Conservation (phyloP, 2,888 invertebrate genomes). For the Creontiades dilutus region DNA sequence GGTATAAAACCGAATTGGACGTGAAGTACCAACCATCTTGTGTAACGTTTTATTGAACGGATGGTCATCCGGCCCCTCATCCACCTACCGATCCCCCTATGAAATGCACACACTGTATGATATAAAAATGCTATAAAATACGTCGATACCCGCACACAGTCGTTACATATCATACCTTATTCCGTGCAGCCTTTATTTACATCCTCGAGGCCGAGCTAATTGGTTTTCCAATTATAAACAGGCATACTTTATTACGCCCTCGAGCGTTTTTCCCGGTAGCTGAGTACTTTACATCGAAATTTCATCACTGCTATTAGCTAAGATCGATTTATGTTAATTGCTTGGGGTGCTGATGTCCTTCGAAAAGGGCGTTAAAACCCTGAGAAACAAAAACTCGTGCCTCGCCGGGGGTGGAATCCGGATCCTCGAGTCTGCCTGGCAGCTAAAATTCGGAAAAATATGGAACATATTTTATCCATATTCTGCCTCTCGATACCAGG, state of each 20-base stretch:
- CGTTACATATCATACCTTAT: neutral
- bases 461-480: too few relatives aligned
- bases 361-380: neutral
- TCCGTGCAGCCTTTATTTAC: neutral
- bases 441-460: too few relatives aligned
- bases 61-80: too few relatives aligned
- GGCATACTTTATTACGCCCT: neutral
- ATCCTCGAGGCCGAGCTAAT: neutral
- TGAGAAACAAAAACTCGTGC: neutral
- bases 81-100: too few relatives aligned
- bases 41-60: too few relatives aligned
- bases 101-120: too few relatives aligned
- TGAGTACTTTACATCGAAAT: neutral
- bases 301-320: neutral
- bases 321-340: conserved; percentile 18
- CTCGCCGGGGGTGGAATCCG: too few relatives aligned
- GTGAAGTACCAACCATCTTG: too few relatives aligned
- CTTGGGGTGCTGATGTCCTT: neutral
- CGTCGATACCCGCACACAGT: neutral
- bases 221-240: neutral
- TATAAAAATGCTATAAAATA: neutral
- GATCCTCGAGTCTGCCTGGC: too few relatives aligned
- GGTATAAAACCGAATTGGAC: too few relatives aligned
- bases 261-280: neutral
- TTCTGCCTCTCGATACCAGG: too few relatives aligned